phyloP scores from a whole-genome alignment of 2,797 vertebrate species.

The Jordanella pulchra region DNA sequence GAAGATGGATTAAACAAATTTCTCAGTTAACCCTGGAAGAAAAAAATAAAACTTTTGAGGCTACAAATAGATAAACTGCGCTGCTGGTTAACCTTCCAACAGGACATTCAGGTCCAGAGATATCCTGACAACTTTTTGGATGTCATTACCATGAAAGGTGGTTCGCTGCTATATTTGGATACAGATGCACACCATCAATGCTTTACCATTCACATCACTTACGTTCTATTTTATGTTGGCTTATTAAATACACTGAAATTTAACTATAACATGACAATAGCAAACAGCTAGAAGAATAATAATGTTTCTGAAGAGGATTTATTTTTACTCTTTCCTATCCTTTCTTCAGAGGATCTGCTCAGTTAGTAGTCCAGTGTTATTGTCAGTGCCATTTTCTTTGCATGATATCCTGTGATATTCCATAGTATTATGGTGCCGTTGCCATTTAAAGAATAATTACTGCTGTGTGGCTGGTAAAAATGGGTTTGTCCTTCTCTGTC shows the following conservation, averaged over 20 bases:
- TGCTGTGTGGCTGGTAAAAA: background rate
- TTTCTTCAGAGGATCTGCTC: background rate
- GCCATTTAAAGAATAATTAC: background rate
- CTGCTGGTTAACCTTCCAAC: background rate
- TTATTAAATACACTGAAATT: too few relatives aligned
- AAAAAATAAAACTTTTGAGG: background rate
- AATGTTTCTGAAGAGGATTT: too few relatives aligned
- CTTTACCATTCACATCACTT: background rate
- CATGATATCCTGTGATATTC: background rate
- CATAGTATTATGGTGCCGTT: background rate
- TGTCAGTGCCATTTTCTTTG: background rate
- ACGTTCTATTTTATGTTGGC: background rate
- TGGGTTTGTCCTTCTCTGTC: background rate
- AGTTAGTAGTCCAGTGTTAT: background rate
- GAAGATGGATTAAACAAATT: background rate
- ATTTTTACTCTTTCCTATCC: background rate
- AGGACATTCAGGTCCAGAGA: too few relatives aligned
- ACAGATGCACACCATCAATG: background rate
- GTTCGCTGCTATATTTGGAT: too few relatives aligned
- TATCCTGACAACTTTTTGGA: too few relatives aligned
- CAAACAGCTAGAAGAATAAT: too few relatives aligned
- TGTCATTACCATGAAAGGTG: too few relatives aligned
- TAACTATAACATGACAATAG: too few relatives aligned
- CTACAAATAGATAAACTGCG: background rate
- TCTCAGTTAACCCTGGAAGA: background rate